Conservation (phyloP, 2,797 vertebrate species). For the Cichlasoma orientale region DNA sequence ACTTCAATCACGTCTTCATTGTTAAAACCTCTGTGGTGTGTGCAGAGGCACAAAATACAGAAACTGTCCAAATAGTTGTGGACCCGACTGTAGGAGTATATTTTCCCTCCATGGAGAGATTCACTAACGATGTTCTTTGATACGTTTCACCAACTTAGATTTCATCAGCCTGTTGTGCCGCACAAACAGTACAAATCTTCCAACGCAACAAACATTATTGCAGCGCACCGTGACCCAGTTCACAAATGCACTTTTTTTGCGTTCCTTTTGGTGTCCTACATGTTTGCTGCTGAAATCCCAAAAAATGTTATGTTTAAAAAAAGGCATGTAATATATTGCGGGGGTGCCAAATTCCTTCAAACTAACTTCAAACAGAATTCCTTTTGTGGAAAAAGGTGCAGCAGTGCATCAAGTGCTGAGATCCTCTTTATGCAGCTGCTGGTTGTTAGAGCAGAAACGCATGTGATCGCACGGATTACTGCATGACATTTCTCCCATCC, state of each 20-base stretch:
- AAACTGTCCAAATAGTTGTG: neutral
- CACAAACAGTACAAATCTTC: neutral
- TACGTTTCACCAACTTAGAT: neutral
- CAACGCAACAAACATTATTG: neutral
- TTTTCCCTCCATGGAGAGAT: neutral
- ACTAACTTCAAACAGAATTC: neutral
- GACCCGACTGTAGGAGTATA: neutral
- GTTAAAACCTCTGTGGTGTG: fast-evolving
- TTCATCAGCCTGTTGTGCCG: neutral
- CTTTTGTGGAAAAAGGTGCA: neutral
- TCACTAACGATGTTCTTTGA: neutral
- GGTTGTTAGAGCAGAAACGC: neutral
- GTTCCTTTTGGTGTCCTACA: neutral
- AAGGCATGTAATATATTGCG: neutral
- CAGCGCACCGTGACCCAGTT: neutral
- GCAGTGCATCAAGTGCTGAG: neutral
- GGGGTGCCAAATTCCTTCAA: neutral
- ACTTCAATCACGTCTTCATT: neutral
- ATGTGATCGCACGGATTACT: neutral
- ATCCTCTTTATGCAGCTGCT: neutral
- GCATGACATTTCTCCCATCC: neutral
- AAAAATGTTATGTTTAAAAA: neutral
- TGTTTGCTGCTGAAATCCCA: neutral
- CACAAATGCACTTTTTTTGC: fast-evolving
- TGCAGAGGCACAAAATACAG: neutral